Conservation (phyloP, 2,888 invertebrate genomes). For the Mechanitis mazaeus region DNA sequence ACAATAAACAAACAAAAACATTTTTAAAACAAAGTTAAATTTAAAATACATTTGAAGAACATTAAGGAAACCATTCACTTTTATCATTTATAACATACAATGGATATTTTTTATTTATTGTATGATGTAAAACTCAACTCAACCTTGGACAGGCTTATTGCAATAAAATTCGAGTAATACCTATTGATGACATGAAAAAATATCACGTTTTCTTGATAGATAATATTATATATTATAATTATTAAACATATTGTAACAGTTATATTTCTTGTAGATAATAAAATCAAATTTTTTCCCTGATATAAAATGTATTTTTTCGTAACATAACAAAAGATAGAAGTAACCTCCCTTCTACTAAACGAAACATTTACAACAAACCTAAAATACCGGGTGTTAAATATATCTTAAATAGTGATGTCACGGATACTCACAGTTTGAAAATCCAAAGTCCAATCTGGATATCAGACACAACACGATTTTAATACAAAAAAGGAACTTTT, state of each 20-base stretch:
- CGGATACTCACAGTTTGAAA: constrained; percentile 57
- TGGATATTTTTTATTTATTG: constrained; percentile 10
- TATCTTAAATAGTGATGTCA: constrained; percentile 25
- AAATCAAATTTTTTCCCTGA: too few species aligned
- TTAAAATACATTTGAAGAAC: background rate
- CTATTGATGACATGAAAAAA: constrained; percentile 22
- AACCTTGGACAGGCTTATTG: constrained; percentile 19
- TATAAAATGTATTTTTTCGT: background rate
- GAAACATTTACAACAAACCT: constrained; percentile 27
- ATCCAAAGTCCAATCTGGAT: constrained; percentile 53
- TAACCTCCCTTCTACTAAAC: constrained; percentile 7
- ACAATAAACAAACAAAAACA: too few species aligned
- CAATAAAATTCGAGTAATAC: constrained; percentile 12
- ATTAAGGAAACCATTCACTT: constrained; percentile 2
- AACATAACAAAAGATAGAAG: background rate
- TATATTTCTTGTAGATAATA: background rate
- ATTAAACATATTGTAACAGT: too few species aligned
- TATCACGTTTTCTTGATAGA: constrained; percentile 15
- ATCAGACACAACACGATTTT: constrained; percentile 63
- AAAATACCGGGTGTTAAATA: too few species aligned
- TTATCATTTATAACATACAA: constrained; percentile 6
- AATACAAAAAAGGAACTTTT: constrained; percentile 49
- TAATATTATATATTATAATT: background rate
- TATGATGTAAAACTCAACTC: constrained; percentile 9
- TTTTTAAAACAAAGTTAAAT: too few species aligned